Evolutionary conservation across 2,113 vertebrate genomes (phyloP), one percentile per base, ranked within the genome.

Genomic region (Percina caprodes): DNA sequence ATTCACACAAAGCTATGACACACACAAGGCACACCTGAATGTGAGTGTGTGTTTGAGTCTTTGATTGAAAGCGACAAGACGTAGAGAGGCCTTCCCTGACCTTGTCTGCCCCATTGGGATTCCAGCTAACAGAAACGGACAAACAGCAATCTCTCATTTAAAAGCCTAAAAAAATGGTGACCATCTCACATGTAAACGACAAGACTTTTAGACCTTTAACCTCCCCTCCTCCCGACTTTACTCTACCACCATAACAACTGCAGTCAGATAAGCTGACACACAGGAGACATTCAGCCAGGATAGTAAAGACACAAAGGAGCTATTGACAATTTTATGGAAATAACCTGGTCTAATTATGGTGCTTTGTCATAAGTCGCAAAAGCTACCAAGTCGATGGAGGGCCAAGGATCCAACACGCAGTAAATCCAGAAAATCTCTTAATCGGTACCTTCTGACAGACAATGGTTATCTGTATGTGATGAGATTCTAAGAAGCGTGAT

Each of bases 151-250:
- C 56, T 84, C 55, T 83, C n/a, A 56, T 88, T 90, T 86, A 79
- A 80, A 78, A 71, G 75, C 77, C 79, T 68, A 78, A 24, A 70
- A 91, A 92, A 89, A 87, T 86, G 79, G 79, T 2, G 56, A 90
- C 80, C 89, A 91, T 92, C 65, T 94, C 93, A 67, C 91, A 26
- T 2, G 82, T 91, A 92, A 85, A 94, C 90, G 13, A 55, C 59
- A 92, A 82, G 72, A 80, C 69, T 75, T 85, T 79, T 49, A 73
- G 85, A 91, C 80, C 88, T 90, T 89, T 90, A 71, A 75, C 89
- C 87, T 54, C 61, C 23, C 59, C 55, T 33, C 16, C 69, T 58
- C 62, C 19, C 10, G 39, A 1, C 63, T 21, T 33, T 12, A 42
- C 62, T 69, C 67, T 45, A 21, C 33, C 67, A 54, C 61, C 77